A percentile compares a stretch with the other conserved stretches of the same genome.
These are phyloP conservation scores for Scylla paramamosain DNA, from an alignment of 1,140 invertebrate genomes.

Conservation along the genomic window DNA sequence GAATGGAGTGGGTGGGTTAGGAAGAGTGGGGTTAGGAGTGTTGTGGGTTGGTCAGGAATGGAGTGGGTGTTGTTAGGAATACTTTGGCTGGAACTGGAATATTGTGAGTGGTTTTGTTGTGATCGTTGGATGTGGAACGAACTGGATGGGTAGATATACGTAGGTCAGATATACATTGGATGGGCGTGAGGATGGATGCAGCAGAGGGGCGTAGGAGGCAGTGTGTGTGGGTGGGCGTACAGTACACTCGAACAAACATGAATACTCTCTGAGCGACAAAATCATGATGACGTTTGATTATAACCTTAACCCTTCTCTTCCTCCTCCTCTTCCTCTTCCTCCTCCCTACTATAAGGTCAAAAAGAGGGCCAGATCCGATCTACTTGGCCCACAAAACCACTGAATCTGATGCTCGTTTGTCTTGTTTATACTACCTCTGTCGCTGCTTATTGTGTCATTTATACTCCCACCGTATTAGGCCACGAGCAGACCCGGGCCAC, in stretches of 20 bases:
- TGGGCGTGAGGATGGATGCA: neutral
- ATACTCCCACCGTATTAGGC: neutral
- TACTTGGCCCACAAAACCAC: neutral
- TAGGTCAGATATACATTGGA: neutral
- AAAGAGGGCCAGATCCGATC: conserved; percentile 16
- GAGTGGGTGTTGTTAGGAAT: neutral
- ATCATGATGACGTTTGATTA: conserved; percentile 29
- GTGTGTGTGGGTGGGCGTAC: neutral
- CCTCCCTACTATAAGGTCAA: neutral
- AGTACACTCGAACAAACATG: neutral
- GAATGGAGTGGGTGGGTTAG: neutral
- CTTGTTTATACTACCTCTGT: conserved; percentile 15
- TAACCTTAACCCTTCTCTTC: neutral
- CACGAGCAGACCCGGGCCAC: neutral
- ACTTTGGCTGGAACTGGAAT: neutral
- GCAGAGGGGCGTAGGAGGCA: neutral
- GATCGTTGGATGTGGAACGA: neutral
- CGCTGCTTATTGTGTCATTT: conserved; percentile 53
- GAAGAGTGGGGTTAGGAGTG: too few relatives aligned
- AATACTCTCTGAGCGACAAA: neutral
- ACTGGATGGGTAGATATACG: neutral
- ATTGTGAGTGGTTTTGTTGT: neutral
- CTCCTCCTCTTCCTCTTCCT: neutral
- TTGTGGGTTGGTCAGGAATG: neutral
- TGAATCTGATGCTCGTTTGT: conserved; percentile 54